Evolutionary conservation across 1,140 invertebrate species (phyloP).

Genomic region (Watersipora subatra): DNA sequence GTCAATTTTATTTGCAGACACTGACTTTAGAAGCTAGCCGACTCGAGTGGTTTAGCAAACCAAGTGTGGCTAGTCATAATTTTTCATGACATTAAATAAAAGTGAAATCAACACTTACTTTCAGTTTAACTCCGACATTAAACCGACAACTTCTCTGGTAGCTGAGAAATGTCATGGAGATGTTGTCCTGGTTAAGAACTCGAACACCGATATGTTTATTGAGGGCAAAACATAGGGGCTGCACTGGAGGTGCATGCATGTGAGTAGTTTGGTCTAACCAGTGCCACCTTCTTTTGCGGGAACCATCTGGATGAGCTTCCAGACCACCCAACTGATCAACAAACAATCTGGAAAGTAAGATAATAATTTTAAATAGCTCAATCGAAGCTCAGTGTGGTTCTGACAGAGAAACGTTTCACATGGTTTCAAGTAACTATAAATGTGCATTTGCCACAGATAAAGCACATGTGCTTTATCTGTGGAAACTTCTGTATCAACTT

Average conservation of each 20-base stretch:
- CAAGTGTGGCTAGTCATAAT: too few relatives aligned
- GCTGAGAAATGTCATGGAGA: conserved; percentile 25
- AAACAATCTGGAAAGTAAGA: conserved; percentile 21
- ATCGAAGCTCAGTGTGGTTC: too few relatives aligned
- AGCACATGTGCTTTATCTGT: too few relatives aligned
- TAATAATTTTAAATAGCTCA: neutral
- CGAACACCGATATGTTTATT: conserved; percentile 24
- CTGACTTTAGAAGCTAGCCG: too few relatives aligned
- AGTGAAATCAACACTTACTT: too few relatives aligned
- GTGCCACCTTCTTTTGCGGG: conserved; percentile 22
- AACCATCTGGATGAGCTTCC: conserved; percentile 25
- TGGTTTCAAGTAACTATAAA: too few relatives aligned
- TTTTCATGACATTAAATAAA: too few relatives aligned
- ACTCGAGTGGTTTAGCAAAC: too few relatives aligned
- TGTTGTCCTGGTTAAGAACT: conserved; percentile 31
- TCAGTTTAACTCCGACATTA: conserved; percentile 32
- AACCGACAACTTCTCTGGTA: conserved; percentile 28
- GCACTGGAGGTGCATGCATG: conserved; percentile 37
- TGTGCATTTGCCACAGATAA: too few relatives aligned
- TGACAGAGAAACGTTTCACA: too few relatives aligned
- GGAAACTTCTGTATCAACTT: too few relatives aligned
- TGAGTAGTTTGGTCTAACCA: conserved; percentile 32
- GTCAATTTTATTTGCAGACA: too few relatives aligned
- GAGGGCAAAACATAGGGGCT: conserved; percentile 31
- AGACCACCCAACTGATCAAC: conserved; percentile 30